Base-by-base conservation (phyloP, 2,888 invertebrate genomes). In the Drosophila basisetae region DNA sequence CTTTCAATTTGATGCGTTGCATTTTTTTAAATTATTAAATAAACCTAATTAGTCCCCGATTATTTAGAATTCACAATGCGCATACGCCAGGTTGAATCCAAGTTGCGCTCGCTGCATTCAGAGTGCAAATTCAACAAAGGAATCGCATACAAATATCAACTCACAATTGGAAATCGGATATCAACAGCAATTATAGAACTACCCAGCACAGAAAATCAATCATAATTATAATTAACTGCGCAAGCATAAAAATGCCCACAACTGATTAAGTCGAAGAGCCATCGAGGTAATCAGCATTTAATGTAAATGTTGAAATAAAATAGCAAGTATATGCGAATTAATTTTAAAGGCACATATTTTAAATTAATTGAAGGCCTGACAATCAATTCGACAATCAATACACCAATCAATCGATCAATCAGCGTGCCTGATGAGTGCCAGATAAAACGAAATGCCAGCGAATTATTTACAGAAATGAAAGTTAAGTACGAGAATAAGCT, bases 331-430 rank as follows among this genome's bases (percentile, higher is more conserved):
- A 13, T 47, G 7, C 9, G 9, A 16, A 47, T 47, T 25, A 25
- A 47, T 25, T 25, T 47, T 47, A 47, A 47, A 25, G 16, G 63
- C 2, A 52, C 72, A 62, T 71, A 78, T 73, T 84, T 82, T 66
- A 80, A 73, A 55, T 80, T 69, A 84, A 84, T 84, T 82, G 75
- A 61, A 62, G 67, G 56, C 56, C 49, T 55, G 63, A 47, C n/a
- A 25, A 43, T 28, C 49, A 39, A n/a, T 11, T n/a, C 41, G n/a
- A 11, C 41, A 41, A n/a, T 11, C 53, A 68, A 71, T 66, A 66
- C 47, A 61, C 68, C 78, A 78, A 80, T 81, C 71, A 71, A 63
- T 72, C 73, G 35, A 73, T 61, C 80, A 85, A 88, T 85, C 83
- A 79, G 65, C 72, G 64, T 61, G 70, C 82, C 60, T 68, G 82